Conservation (phyloP, 2,797 vertebrate genomes). For the Acrossocheilus wenchowensis region DNA sequence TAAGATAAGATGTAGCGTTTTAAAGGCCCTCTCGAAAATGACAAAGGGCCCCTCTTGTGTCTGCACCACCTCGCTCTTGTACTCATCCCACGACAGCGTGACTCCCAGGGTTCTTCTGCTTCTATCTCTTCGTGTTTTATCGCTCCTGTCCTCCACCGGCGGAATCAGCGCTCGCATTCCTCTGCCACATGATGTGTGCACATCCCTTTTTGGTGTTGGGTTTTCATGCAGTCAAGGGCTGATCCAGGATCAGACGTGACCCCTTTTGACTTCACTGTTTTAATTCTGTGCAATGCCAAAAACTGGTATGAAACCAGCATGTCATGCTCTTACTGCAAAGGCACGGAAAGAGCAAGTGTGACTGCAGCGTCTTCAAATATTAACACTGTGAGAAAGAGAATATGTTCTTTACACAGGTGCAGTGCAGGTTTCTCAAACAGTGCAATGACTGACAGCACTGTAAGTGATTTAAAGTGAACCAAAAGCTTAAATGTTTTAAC, state of each 20-base stretch:
- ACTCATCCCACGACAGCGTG: constrained; percentile 49
- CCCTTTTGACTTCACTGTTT: constrained; percentile 24
- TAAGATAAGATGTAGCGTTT: constrained; percentile 78
- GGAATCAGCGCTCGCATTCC: constrained; percentile 54
- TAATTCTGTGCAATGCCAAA: background rate
- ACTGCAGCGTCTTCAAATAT: constrained; percentile 59
- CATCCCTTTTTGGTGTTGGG: constrained; percentile 19
- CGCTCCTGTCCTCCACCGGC: constrained; percentile 38
- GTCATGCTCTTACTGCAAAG: constrained; percentile 7
- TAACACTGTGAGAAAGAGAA: constrained; percentile 50
- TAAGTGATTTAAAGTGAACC: constrained; percentile 3
- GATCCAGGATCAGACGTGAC: constrained; percentile 39
- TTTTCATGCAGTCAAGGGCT: constrained; percentile 15
- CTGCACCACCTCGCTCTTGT: constrained; percentile 67
- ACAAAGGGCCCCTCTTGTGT: constrained; percentile 81
- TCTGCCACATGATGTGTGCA: constrained; percentile 23
- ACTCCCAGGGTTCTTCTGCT: constrained; percentile 42
- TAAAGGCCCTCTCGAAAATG: constrained; percentile 74
- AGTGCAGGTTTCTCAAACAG: background rate
- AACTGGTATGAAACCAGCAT: background rate
- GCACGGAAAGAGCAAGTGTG: constrained; percentile 2
- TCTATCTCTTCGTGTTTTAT: constrained; percentile 61
- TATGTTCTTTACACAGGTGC: background rate
- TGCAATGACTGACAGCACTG: background rate
- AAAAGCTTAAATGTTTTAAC: background rate